Evolutionary conservation across 2,113 vertebrate species (phyloP), one percentile per base, ranked within the genome.

Genomic region (Neolamprologus hecqui): DNA sequence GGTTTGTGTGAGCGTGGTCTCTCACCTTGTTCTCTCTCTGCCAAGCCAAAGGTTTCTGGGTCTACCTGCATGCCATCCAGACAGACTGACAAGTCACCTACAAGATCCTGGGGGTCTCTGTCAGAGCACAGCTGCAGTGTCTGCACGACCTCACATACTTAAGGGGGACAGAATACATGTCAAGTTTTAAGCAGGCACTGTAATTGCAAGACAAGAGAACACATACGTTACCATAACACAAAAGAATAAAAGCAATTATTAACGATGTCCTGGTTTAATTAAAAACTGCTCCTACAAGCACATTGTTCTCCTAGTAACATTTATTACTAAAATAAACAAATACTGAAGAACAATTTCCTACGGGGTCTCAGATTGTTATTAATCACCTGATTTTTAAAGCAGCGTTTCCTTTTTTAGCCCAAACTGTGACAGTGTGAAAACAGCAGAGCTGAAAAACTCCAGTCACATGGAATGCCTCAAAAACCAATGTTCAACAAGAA

Each of bases 1-100:
- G 3, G 12, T 55, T 40, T 31, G 53, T 49, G 42, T 51, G 26
- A n/a, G 45, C 2, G 0, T 68, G 9, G 91, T 96, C 96, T 82
- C 97, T 97, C 96, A 93, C 95, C 89, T 40, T 85, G 82, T 51
- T 94, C 91, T 65, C 51, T 90, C 82, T 96, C 95, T 81, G 92
- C 93, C 4, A 81, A 60, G 5, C 86, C 68, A 3, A 96, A 93
- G 49, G 88, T 90, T 84, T 99, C 98, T 2, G 97, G 95, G 60
- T 98, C 97, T 2, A 99, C 96, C 33, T 98, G 97, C 95, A 99
- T 93, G 17, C 98, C 98, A 63, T 99, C 98, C 53, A 99, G 95
- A 90, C 98, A 99, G 47, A 99, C 95, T 0, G 97, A 98, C 86
- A 99, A 91, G 79, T 99, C 98, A 82, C 98, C 98, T 4, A 98